Evolutionary conservation across 2,888 invertebrate species (phyloP), one percentile per base, ranked within the genome.

Genomic region (Perdita meconis): DNA sequence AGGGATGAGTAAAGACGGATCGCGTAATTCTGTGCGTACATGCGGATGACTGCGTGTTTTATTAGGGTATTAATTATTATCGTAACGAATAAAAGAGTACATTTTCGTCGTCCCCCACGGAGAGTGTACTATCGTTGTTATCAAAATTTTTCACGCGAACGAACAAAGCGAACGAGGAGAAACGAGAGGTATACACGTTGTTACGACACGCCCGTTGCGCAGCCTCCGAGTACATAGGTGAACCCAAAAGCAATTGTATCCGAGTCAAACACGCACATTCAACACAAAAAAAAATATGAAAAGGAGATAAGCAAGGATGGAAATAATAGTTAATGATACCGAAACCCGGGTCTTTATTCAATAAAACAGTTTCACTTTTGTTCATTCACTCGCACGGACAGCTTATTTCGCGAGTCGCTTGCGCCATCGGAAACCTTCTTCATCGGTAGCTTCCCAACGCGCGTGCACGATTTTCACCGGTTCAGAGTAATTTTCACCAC

Each of bases 241-340:
- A 78, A 75, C 67, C 70, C 67, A 69, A 86, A 79, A 82, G 81
- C 77, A 84, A 83, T 85, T 80, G 70, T 82, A 84, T 81, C 80
- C 82, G 79, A 80, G 83, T 81, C 79, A 90, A 90, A 90, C 90
- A 90, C 90, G 90, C 90, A 90, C 90, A 90, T 88, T 87, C 84
- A 65, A 82, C 80, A 80, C 78, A 68, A 74, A 74, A 55, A 72
- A 40, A 68, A 53, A n/a, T n/a, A n/a, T n/a, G n/a, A n/a, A n/a
- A n/a, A n/a, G n/a, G n/a, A n/a, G n/a, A n/a, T n/a, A n/a, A n/a
- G n/a, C 40, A 34, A 40, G 55, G 51, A 30, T 30, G 30, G 59
- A 53, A 22, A 65, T 67, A 61, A 77, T 78, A 80, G 60, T 65
- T 69, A 72, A 30, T 55, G 51, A 71, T 77, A 77, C 59, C 64